Evolutionary conservation across 2,888 invertebrate genomes (phyloP).

Genomic region (Ecliptopera silaceata): DNA sequence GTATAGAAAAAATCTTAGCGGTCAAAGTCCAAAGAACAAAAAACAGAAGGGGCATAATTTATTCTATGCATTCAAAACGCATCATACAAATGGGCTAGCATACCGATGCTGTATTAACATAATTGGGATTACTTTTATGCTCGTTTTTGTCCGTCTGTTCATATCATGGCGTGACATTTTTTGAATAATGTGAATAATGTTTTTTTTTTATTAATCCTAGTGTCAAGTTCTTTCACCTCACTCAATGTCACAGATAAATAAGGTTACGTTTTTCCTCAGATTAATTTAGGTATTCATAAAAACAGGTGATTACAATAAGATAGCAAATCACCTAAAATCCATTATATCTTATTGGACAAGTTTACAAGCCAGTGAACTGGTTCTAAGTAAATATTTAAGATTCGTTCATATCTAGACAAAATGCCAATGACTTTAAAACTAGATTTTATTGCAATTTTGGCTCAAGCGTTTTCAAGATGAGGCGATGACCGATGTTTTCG

Average conservation of each 20-base stretch:
- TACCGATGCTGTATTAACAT: constrained; percentile 56
- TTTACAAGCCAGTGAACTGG: background rate
- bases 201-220: background rate
- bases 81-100: constrained; percentile 40
- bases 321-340: background rate
- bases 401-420: background rate
- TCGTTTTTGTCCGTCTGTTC: constrained; percentile 29
- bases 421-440: background rate
- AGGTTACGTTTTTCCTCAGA: background rate
- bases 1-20: background rate
- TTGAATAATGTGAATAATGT: constrained; percentile 19
- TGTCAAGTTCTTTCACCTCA: background rate
- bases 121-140: constrained; percentile 45
- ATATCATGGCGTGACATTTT: constrained; percentile 27
- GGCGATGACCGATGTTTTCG: constrained; percentile 16
- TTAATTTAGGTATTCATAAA: background rate
- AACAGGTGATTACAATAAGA: background rate
- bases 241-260: background rate
- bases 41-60: constrained; percentile 29
- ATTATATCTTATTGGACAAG: background rate
- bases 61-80: constrained; percentile 36
- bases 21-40: constrained; percentile 35
- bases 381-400: background rate
- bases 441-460: constrained; percentile 19
- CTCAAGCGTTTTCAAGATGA: constrained; percentile 13